These are phyloP conservation scores for Mythimna lalbum DNA, from an alignment of 2,888 invertebrate genomes.

Conservation along the genomic window DNA sequence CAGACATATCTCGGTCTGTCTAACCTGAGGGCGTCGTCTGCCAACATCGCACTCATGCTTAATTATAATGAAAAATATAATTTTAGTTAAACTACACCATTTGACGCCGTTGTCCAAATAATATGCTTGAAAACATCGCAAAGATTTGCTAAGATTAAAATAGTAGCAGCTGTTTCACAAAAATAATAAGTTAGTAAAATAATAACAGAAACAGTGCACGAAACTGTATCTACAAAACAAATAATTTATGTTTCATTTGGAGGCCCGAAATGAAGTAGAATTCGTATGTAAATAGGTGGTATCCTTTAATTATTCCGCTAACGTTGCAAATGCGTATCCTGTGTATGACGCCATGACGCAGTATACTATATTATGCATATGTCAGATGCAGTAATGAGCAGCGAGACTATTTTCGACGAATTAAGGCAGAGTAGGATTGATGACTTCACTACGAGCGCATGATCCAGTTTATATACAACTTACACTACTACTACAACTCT, in stretches of 20 bases:
- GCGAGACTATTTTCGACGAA: constrained; percentile 28
- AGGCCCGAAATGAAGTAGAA: constrained; percentile 16
- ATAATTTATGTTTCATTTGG: constrained; percentile 34
- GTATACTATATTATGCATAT: constrained; percentile 30
- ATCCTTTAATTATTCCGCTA: constrained; percentile 48
- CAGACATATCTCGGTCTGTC: no score
- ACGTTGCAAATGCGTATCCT: constrained; percentile 41
- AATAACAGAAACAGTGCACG: constrained; percentile 10
- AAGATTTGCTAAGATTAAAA: constrained; percentile 46
- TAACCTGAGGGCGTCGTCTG: not conserved
- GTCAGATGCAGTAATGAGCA: constrained; percentile 19
- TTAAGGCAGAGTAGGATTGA: constrained; percentile 10
- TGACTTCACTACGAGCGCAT: no score
- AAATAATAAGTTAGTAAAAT: constrained; percentile 40
- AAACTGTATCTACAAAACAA: constrained; percentile 29
- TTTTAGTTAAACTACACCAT: constrained; percentile 33
- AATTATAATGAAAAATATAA: constrained; percentile 10
- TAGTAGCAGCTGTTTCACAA: constrained; percentile 48
- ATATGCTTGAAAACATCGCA: constrained; percentile 49
- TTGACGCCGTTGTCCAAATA: constrained; percentile 43
- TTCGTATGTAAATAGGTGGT: constrained; percentile 26
- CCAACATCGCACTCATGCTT: not conserved
- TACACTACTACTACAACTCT: no score
- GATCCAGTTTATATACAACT: no score
- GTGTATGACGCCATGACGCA: constrained; percentile 43